These are phyloP conservation scores for Muraenolepis orangiensis DNA, from an alignment of 2,797 vertebrate genomes.

Conservation along the genomic window DNA sequence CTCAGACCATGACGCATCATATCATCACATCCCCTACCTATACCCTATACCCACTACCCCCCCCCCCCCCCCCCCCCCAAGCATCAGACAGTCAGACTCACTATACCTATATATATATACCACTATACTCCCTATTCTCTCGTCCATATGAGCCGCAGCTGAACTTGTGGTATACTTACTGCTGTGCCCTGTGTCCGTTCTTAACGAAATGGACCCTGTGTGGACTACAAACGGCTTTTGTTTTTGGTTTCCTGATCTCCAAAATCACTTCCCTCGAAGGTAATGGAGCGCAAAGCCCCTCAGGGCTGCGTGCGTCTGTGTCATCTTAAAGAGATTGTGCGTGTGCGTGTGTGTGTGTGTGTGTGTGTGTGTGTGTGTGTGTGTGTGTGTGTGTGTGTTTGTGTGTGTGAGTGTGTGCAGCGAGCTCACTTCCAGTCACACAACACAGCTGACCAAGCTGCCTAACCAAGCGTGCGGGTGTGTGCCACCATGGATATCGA, in stretches of 20 bases:
- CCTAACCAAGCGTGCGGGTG: slow-evolving; percentile 66
- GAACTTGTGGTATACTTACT: background rate
- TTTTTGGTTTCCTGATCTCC: slow-evolving; percentile 31
- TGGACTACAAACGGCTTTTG: background rate
- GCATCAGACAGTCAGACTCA: background rate
- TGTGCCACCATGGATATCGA: slow-evolving; percentile 57
- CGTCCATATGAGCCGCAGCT: background rate
- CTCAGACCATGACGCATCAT: background rate
- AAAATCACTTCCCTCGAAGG: slow-evolving; percentile 38
- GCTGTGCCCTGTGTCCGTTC: background rate
- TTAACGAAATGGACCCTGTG: background rate
- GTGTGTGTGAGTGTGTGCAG: slow-evolving; percentile 26
- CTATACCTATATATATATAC: no score
- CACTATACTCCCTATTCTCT: background rate
- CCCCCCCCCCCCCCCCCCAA: no score
- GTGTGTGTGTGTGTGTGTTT: slow-evolving; percentile 1
- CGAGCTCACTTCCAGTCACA: slow-evolving; percentile 44
- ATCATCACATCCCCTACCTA: background rate
- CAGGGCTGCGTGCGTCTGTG: slow-evolving; percentile 30
- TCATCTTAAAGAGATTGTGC: slow-evolving; percentile 47
- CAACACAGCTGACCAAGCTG: slow-evolving; percentile 66
- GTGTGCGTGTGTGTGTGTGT: background rate
- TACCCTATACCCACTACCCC: background rate
- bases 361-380: background rate
- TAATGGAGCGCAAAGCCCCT: slow-evolving; percentile 56